Percentiles rank a stretch among this genome's conserved stretches.
phyloP scores from a whole-genome alignment of 2,797 vertebrate genomes.

The Neosalanx taihuensis region DNA sequence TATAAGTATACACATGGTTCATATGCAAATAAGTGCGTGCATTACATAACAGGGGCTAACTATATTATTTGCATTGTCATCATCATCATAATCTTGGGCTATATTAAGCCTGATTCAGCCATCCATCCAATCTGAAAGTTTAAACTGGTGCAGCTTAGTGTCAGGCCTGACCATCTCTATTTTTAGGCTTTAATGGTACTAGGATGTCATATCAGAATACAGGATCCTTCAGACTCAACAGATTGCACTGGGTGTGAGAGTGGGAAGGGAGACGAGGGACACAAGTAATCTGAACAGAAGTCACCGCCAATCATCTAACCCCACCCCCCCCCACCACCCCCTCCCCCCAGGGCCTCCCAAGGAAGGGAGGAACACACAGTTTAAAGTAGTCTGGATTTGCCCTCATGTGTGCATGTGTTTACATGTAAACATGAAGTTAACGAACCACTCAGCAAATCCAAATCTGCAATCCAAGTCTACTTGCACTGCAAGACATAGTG shows the following conservation, averaged over 20 bases:
- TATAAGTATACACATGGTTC: too few species aligned
- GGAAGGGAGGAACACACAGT: neutral
- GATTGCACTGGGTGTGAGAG: slow-evolving; percentile 72
- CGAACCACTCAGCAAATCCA: neutral
- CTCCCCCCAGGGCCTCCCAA: neutral
- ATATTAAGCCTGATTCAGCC: neutral
- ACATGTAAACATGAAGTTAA: neutral
- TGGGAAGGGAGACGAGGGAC: slow-evolving; percentile 54
- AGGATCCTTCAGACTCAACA: slow-evolving; percentile 71
- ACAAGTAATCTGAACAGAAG: slow-evolving; percentile 42
- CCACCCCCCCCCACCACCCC: neutral
- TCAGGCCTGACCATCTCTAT: slow-evolving; percentile 55
- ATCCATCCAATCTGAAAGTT: slow-evolving; percentile 1
- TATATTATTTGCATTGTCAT: neutral
- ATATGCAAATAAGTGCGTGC: too few species aligned
- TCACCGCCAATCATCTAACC: neutral
- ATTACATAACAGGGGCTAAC: too few species aligned
- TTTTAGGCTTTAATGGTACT: slow-evolving; percentile 76
- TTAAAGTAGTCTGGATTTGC: neutral
- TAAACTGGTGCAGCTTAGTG: slow-evolving; percentile 7
- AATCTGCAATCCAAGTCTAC: neutral
- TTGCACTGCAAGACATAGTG: neutral
- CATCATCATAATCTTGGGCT: neutral
- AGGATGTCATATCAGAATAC: slow-evolving; percentile 82
- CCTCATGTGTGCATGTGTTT: neutral